Conservation (phyloP, 2,113 vertebrate genomes). For the Salvelinus namaycush region DNA sequence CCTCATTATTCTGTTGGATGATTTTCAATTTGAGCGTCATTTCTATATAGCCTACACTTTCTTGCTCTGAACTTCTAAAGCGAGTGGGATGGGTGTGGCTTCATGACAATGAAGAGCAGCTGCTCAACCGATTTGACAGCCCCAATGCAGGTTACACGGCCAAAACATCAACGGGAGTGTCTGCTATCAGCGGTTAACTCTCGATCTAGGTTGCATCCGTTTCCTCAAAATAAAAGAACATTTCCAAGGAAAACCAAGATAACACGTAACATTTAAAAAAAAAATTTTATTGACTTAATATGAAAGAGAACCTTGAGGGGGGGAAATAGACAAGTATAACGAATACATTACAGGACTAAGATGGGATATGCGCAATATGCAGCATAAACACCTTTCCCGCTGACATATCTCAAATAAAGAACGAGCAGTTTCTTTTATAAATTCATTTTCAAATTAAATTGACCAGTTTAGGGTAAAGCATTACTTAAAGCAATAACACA, state of each 20-base stretch:
- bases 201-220: neutral
- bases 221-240: neutral
- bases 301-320: slow-evolving; percentile 52
- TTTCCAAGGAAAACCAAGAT: neutral
- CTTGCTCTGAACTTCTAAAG: no score
- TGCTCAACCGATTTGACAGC: no score
- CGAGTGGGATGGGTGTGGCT: no score
- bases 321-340: slow-evolving; percentile 49
- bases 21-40: no score
- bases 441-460: neutral
- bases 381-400: no score
- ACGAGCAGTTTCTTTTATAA: neutral
- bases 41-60: no score
- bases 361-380: neutral
- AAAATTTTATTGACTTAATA: slow-evolving; percentile 72
- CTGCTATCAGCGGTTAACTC: no score
- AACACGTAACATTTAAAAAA: slow-evolving; percentile 38
- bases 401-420: neutral
- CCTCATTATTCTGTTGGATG: no score
- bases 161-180: no score
- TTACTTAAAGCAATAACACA: slow-evolving; percentile 1
- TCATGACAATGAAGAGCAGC: no score
- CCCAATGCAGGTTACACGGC: no score
- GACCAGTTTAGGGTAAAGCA: neutral
- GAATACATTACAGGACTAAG: slow-evolving; percentile 57